Conservation (phyloP, 2,888 invertebrate species). For the Brenthis daphne region DNA sequence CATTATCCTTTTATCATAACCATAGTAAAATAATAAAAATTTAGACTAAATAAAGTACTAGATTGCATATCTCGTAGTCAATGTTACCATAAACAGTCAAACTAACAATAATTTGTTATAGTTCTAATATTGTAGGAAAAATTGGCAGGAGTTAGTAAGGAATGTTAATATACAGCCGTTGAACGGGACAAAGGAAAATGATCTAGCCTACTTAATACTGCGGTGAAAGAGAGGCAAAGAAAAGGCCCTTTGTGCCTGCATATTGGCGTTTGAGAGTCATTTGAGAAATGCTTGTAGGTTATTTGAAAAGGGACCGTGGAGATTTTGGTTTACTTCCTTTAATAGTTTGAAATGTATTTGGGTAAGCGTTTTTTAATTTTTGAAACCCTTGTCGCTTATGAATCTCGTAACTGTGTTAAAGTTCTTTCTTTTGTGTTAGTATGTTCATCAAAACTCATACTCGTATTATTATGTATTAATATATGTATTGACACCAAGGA, state of each 20-base stretch:
- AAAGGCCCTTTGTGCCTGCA: conserved; percentile 43
- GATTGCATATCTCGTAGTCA: background rate
- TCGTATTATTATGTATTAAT: too few species aligned
- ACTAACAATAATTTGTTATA: background rate
- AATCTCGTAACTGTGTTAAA: background rate
- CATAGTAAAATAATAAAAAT: too few species aligned
- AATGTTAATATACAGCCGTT: conserved; percentile 31
- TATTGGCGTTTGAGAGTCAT: conserved; percentile 40
- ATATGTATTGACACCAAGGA: too few species aligned
- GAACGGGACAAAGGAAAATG: conserved; percentile 45
- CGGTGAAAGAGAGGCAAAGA: conserved; percentile 44
- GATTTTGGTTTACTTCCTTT: background rate
- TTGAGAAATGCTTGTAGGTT: conserved; percentile 35
- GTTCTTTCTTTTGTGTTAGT: too few species aligned
- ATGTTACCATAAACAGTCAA: background rate
- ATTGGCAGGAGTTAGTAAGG: conserved; percentile 8
- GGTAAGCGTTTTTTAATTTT: background rate
- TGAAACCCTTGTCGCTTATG: background rate
- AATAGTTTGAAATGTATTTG: conserved; percentile 1
- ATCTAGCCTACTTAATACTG: conserved; percentile 47
- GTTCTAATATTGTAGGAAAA: conserved; percentile 11
- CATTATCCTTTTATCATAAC: too few species aligned
- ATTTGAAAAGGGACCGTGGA: conserved; percentile 21
- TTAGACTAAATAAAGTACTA: too few species aligned
- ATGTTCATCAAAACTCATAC: too few species aligned